A percentile compares a stretch with the other conserved stretches of the same genome.
Evolutionary conservation across 2,113 vertebrate species (phyloP).

Genomic region (Gambusia holbrooki): DNA sequence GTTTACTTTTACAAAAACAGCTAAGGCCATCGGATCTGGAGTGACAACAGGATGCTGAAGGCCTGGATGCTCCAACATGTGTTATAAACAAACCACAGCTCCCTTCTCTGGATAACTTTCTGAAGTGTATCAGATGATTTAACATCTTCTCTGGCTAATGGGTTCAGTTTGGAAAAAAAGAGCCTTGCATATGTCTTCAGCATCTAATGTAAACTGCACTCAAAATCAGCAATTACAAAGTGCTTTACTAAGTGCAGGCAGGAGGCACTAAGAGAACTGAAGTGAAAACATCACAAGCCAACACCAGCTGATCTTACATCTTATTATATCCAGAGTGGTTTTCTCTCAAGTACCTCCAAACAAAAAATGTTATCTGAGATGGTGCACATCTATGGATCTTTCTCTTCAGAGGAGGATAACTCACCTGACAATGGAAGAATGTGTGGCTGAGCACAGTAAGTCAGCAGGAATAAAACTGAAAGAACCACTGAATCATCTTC

Average conservation of each 20-base stretch:
- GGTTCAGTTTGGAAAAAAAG: slow-evolving; percentile 1
- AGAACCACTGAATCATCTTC: background rate
- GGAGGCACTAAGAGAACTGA: slow-evolving; percentile 1
- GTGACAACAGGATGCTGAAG: background rate
- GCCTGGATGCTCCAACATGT: background rate
- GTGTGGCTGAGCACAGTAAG: background rate
- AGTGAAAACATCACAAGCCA: slow-evolving; percentile 7
- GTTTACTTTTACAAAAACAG: background rate
- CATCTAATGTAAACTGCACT: background rate
- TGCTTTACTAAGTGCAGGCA: slow-evolving; percentile 7
- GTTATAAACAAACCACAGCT: background rate
- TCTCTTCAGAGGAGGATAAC: background rate
- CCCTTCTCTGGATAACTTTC: background rate
- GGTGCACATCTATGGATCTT: background rate
- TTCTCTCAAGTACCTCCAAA: slow-evolving; percentile 7
- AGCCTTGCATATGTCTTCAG: background rate
- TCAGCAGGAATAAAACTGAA: background rate
- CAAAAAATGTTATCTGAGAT: slow-evolving; percentile 1
- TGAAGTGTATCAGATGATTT: background rate
- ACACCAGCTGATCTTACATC: background rate
- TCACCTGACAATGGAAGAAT: background rate
- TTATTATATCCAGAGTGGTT: background rate
- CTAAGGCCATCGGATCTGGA: background rate
- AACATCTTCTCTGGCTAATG: background rate
- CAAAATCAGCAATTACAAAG: slow-evolving; percentile 2